Conservation (phyloP, 2,888 invertebrate species). For the Andrena hattorfiana region DNA sequence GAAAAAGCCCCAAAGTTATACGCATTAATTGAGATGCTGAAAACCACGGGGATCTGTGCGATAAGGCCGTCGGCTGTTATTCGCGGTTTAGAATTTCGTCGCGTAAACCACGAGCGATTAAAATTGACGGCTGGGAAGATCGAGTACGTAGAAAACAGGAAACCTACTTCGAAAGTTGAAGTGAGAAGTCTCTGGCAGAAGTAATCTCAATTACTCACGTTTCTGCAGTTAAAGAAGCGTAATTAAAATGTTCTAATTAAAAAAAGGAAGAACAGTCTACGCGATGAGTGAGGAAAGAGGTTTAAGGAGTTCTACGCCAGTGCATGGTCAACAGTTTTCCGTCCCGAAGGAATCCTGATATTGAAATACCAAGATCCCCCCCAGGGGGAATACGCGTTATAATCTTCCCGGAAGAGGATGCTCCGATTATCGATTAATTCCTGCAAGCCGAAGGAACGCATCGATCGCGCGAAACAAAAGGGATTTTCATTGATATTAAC, state of each 20-base stretch:
- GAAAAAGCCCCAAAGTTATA: neutral
- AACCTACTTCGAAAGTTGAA: neutral
- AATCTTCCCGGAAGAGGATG: conserved; percentile 44
- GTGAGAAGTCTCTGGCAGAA: neutral
- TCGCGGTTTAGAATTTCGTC: conserved; percentile 27
- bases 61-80: conserved; percentile 32
- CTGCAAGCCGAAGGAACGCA: neutral
- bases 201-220: neutral
- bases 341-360: conserved; percentile 70
- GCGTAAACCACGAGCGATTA: conserved; percentile 55
- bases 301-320: neutral
- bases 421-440: conserved; percentile 56
- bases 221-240: neutral
- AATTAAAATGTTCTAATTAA: neutral
- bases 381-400: conserved; percentile 19
- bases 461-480: neutral
- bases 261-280: neutral
- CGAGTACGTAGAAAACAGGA: conserved; percentile 41
- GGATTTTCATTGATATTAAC: conserved; percentile 10
- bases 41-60: conserved; percentile 11
- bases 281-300: neutral
- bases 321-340: conserved; percentile 44
- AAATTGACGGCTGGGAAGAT: conserved; percentile 16
- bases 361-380: conserved; percentile 72
- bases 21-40: neutral